Percentiles rank a stretch among this genome's conserved stretches.
phyloP scores from a whole-genome alignment of 2,888 invertebrate species.

The Trachelus tabidus region DNA sequence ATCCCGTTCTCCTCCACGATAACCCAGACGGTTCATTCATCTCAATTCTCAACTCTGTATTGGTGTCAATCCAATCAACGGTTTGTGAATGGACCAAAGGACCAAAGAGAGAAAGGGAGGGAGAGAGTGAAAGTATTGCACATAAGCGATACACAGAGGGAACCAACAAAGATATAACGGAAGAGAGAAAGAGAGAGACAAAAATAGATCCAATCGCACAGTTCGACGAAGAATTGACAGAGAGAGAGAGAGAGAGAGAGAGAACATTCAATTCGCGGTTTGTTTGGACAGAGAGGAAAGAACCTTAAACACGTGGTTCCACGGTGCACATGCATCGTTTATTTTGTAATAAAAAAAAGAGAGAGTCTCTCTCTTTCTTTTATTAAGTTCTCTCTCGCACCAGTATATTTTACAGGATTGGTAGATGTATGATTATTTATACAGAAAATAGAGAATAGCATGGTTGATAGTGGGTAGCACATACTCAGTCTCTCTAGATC shows the following conservation, averaged over 20 bases:
- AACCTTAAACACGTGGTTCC: slow-evolving; percentile 51
- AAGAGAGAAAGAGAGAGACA: slow-evolving; percentile 22
- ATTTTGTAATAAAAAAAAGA: slow-evolving; percentile 20
- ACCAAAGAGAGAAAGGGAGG: slow-evolving; percentile 27
- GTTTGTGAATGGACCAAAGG: slow-evolving; percentile 51
- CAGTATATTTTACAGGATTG: too few relatives aligned
- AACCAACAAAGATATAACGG: slow-evolving; percentile 27
- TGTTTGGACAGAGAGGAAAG: slow-evolving; percentile 41
- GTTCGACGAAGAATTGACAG: neutral
- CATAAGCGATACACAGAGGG: slow-evolving; percentile 19
- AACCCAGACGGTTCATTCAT: slow-evolving; percentile 40
- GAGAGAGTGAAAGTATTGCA: slow-evolving; percentile 18
- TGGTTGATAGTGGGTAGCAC: slow-evolving; percentile 13
- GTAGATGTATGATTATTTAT: neutral
- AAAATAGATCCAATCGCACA: neutral
- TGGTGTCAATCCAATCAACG: slow-evolving; percentile 64
- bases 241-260: slow-evolving; percentile 19
- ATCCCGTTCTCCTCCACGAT: neutral
- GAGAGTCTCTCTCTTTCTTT: neutral
- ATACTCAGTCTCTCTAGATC: too few relatives aligned
- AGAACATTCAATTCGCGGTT: slow-evolving; percentile 29
- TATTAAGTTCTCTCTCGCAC: too few relatives aligned
- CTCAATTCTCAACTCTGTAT: slow-evolving; percentile 50
- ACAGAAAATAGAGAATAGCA: slow-evolving; percentile 18
- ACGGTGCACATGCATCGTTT: slow-evolving; percentile 42